Conservation (phyloP, 2,113 vertebrate species). For the Chaetura pelagica region DNA sequence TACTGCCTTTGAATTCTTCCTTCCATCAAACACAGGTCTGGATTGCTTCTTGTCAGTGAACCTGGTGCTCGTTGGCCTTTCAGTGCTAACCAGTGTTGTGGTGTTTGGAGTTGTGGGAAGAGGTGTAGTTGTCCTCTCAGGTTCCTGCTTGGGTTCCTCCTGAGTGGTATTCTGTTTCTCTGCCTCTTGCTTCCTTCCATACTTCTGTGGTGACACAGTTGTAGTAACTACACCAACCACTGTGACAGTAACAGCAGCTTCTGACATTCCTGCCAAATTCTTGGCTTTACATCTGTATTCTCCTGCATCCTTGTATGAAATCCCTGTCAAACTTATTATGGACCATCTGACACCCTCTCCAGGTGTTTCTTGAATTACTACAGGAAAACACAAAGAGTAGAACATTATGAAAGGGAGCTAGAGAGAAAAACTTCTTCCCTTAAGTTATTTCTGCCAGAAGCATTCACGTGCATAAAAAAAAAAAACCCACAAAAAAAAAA, state of each 20-base stretch:
- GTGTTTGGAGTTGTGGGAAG: not conserved
- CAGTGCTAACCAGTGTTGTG: slow-evolving; percentile 1
- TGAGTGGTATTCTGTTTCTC: slow-evolving; percentile 36
- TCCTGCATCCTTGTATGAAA: slow-evolving; percentile 88
- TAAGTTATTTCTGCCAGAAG: not conserved
- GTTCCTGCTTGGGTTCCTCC: slow-evolving; percentile 30
- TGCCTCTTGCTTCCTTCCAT: slow-evolving; percentile 52
- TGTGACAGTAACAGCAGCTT: slow-evolving; percentile 85
- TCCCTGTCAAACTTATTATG: slow-evolving; percentile 90
- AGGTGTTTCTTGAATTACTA: slow-evolving; percentile 95
- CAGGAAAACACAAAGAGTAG: slow-evolving; percentile 39
- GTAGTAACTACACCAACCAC: slow-evolving; percentile 82
- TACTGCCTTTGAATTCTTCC: slow-evolving; percentile 66
- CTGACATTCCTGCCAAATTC: slow-evolving; percentile 88
- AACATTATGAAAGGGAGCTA: not conserved
- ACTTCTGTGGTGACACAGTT: slow-evolving; percentile 62
- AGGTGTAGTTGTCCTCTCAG: not conserved
- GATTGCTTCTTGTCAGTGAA: slow-evolving; percentile 34
- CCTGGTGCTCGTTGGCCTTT: not conserved
- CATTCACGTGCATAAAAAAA: not conserved
- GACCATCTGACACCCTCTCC: slow-evolving; percentile 92
- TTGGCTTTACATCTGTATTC: slow-evolving; percentile 94
- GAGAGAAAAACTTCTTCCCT: not conserved
- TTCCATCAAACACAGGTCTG: slow-evolving; percentile 49
- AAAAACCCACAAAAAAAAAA: not conserved